These are phyloP conservation scores for Muschampia plurimacula DNA, from an alignment of 2,888 invertebrate genomes.

Conservation along the genomic window DNA sequence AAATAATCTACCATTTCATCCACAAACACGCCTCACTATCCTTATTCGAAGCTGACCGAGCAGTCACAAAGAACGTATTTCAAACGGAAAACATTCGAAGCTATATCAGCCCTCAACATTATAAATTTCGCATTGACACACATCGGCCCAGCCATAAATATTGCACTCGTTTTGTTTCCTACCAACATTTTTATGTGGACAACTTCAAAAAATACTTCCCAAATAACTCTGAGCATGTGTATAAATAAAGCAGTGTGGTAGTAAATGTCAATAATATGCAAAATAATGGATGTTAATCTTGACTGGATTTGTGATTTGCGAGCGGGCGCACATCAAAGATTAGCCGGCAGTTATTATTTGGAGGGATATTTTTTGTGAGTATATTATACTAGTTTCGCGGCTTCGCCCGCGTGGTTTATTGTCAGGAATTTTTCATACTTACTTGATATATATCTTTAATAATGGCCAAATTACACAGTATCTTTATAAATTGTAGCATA, in stretches of 20 bases:
- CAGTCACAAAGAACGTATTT: conserved; percentile 72
- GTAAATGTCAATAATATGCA: conserved; percentile 85
- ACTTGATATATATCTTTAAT: no score
- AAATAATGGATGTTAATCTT: conserved; percentile 84
- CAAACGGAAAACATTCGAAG: conserved; percentile 64
- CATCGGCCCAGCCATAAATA: conserved; percentile 79
- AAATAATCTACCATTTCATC: conserved; percentile 51
- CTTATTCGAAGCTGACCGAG: conserved; percentile 56
- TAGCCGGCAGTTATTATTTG: conserved; percentile 67
- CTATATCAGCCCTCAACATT: conserved; percentile 74
- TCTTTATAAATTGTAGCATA: no score
- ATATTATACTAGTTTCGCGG: background rate
- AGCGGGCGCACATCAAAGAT: conserved; percentile 74
- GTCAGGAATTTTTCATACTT: no score
- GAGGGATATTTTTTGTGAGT: conserved; percentile 49
- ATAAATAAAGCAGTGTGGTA: conserved; percentile 82
- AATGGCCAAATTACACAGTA: no score
- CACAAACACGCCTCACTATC: conserved; percentile 59
- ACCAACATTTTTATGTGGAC: conserved; percentile 81
- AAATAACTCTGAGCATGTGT: conserved; percentile 75
- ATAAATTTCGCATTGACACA: conserved; percentile 83
- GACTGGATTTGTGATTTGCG: conserved; percentile 79
- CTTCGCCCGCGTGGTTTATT: no score
- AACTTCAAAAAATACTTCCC: conserved; percentile 81
- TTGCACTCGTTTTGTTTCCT: conserved; percentile 77